phyloP scores from a whole-genome alignment of 2,888 invertebrate genomes.

The Xylophagus ater region DNA sequence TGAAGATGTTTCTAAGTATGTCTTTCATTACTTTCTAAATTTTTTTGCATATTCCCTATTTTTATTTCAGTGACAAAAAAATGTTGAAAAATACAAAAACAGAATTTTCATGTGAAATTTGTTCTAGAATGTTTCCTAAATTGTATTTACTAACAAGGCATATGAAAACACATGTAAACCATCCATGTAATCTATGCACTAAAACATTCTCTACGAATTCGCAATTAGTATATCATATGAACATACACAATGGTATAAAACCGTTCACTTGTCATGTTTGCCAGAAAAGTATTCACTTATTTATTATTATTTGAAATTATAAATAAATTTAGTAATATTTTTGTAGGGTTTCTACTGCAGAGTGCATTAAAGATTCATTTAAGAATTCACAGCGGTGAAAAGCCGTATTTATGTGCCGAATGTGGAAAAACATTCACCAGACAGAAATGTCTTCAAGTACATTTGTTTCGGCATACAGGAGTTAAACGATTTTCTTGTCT shows the following conservation, averaged over 20 bases:
- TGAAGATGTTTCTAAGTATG: too few species aligned
- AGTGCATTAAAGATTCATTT: constrained; percentile 46
- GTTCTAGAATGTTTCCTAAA: constrained; percentile 39
- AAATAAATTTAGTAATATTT: too few species aligned
- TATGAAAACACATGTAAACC: constrained; percentile 44
- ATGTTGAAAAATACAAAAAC: too few species aligned
- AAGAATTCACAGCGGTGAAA: constrained; percentile 43
- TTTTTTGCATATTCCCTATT: too few species aligned
- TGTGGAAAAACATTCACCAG: constrained; percentile 47
- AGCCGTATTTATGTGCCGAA: constrained; percentile 44
- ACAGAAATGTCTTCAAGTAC: constrained; percentile 46
- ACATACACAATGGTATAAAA: constrained; percentile 37
- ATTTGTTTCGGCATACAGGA: constrained; percentile 45
- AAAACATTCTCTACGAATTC: constrained; percentile 47
- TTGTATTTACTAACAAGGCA: constrained; percentile 41
- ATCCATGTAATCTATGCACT: constrained; percentile 45
- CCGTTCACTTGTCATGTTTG: constrained; percentile 38
- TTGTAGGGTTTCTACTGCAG: constrained; percentile 42
- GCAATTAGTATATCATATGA: constrained; percentile 46
- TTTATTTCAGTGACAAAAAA: too few species aligned
- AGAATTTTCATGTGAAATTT: constrained; percentile 38
- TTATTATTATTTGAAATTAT: too few species aligned
- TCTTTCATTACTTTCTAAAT: too few species aligned
- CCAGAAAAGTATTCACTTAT: too few species aligned
- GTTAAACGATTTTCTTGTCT: constrained; percentile 44